Evolutionary conservation across 1,140 invertebrate genomes (phyloP), one percentile per base, ranked within the genome.

Genomic region (Phortica variegata): DNA sequence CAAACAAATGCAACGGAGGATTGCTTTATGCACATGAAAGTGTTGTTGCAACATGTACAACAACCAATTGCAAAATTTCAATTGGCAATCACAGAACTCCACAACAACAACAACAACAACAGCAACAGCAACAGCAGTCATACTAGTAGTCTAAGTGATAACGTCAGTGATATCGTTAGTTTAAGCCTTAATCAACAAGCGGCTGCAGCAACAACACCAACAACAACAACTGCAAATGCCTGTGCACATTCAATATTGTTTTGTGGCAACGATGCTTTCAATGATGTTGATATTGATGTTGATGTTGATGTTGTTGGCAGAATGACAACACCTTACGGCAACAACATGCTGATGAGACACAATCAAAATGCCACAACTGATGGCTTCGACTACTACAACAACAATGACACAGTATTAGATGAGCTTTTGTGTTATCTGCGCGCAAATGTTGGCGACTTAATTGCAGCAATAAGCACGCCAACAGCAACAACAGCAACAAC

Each of bases 21-120:
- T 19, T 69, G 55, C 47, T 23, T 49, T 19, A 46, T 69, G 47
- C 54, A 54, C 43, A 45, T 58, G 21, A 53, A 65, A 49, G 48
- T 75, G 21, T 44, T 61, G 47, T 42, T 60, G 43, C 49, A 54
- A 26, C 23, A 47, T 32, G 12, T 54, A 18, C 40, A 60, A 50
- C 52, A 58, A 56, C 65, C 72, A 40, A 60, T 72, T 49, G 48
- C 53, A 51, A 60, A 74, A 56, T 70, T 75, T 53, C 47, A 68
- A 43, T 56, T 75, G 54, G 55, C 61, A 54, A 54, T 72, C 52
- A 65, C 51, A 26, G 58, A 50, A 45, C 38, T 32, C 37, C 44
- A 63, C 17, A 16, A 4, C 18, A 34, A 7, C 36, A 38, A 38
- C 23, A 26, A 26, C n/a, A n/a, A n/a, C n/a, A n/a, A n/a, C n/a